These are phyloP conservation scores for Mizuhopecten yessoensis DNA, from an alignment of 1,140 invertebrate genomes.

Conservation along the genomic window DNA sequence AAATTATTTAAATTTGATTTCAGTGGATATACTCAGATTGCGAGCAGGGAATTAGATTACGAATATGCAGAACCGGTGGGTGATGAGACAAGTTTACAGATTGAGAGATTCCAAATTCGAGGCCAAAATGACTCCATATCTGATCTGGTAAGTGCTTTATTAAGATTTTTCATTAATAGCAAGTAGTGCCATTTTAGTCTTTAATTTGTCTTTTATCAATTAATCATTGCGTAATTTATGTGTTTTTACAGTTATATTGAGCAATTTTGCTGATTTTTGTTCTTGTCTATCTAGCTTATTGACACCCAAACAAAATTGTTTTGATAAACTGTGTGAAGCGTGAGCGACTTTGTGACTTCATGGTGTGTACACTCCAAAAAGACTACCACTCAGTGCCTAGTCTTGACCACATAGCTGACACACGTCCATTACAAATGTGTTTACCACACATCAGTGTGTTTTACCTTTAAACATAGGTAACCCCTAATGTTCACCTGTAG, in stretches of 20 bases:
- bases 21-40: conserved; percentile 73
- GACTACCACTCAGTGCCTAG: background rate
- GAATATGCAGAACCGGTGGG: conserved; percentile 66
- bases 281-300: background rate
- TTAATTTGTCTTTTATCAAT: conserved; percentile 1
- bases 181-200: background rate
- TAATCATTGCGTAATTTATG: background rate
- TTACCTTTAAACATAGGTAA: background rate
- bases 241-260: background rate
- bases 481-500: background rate
- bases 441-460: background rate
- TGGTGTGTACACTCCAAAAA: background rate
- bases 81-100: conserved; percentile 68
- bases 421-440: background rate
- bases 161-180: background rate
- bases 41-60: conserved; percentile 72
- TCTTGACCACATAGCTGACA: background rate
- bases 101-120: conserved; percentile 72
- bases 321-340: background rate
- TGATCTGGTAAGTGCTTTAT: conserved; percentile 64
- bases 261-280: background rate
- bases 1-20: too few species aligned
- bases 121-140: conserved; percentile 63
- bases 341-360: background rate
- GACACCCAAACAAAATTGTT: conserved; percentile 10